Evolutionary conservation across 2,797 vertebrate genomes (phyloP).

Genomic region (Acestrorhynchus altus): DNA sequence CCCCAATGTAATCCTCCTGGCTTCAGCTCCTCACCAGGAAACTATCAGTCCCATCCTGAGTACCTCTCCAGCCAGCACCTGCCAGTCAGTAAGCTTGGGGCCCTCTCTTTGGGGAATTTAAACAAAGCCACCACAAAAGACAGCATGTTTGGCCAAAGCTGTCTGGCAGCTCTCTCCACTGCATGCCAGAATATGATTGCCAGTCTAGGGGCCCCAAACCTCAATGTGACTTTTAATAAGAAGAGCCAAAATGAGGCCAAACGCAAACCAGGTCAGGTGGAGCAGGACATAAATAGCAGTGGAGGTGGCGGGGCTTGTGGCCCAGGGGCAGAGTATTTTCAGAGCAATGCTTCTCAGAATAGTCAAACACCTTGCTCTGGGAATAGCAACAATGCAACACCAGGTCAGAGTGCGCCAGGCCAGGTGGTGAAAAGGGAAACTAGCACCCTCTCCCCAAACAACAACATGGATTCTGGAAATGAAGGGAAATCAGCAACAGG

Average conservation of each 20-base stretch:
- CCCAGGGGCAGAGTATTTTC: constrained; percentile 88
- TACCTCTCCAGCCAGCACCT: constrained; percentile 85
- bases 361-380: constrained; percentile 81
- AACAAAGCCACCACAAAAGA: constrained; percentile 94
- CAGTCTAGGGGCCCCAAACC: constrained; percentile 96
- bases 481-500: constrained; percentile 90
- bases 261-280: constrained; percentile 94
- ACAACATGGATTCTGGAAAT: constrained; percentile 88
- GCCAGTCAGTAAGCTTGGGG: constrained; percentile 91
- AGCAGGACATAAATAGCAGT: constrained; percentile 89
- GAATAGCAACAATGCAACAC: constrained; percentile 82
- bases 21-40: constrained; percentile 75
- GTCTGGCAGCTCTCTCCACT: constrained; percentile 96
- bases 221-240: constrained; percentile 99
- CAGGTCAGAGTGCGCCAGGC: constrained; percentile 76
- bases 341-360: constrained; percentile 80
- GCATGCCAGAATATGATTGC: constrained; percentile 99
- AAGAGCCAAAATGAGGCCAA: constrained; percentile 92
- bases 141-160: constrained; percentile 98
- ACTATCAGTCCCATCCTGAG: constrained; percentile 84
- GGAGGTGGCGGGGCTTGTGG: constrained; percentile 77
- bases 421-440: constrained; percentile 88
- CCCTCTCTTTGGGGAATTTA: constrained; percentile 94
- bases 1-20: constrained; percentile 73
- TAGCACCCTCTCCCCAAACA: constrained; percentile 93